phyloP scores from a whole-genome alignment of 1,140 invertebrate genomes.

The Megalonaias nervosa region DNA sequence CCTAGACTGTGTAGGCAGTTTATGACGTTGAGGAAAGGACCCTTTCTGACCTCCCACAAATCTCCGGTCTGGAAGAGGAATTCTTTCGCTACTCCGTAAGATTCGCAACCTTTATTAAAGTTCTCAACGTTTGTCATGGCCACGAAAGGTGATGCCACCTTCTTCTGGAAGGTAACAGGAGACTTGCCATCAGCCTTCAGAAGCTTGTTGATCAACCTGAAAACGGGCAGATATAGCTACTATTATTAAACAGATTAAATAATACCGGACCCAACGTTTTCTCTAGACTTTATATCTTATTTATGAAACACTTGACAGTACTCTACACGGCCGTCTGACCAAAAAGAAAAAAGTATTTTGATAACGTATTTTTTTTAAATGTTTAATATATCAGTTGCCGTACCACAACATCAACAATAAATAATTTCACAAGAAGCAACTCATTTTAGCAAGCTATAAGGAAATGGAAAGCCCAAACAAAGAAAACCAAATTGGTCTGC shows the following conservation, averaged over 20 bases:
- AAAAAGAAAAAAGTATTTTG: neutral
- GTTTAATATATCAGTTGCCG: neutral
- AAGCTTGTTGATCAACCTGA: slow-evolving; percentile 59
- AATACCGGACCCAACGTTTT: neutral
- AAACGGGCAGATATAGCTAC: neutral
- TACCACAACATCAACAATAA: no score
- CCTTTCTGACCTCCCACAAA: slow-evolving; percentile 64
- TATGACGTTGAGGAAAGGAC: slow-evolving; percentile 66
- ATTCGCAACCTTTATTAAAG: slow-evolving; percentile 61
- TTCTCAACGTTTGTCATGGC: slow-evolving; percentile 64
- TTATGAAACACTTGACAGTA: no score
- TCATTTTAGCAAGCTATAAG: no score
- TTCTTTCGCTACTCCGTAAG: slow-evolving; percentile 63
- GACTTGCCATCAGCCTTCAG: slow-evolving; percentile 47
- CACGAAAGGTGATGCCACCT: slow-evolving; percentile 57
- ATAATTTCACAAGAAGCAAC: no score
- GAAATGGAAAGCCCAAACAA: no score
- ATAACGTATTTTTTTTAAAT: neutral
- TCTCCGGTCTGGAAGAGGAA: slow-evolving; percentile 62
- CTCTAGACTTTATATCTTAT: neutral
- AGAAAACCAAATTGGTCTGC: no score
- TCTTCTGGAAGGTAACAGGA: slow-evolving; percentile 56
- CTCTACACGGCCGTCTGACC: neutral
- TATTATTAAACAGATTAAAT: neutral
- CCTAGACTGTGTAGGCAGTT: slow-evolving; percentile 66